Base-by-base conservation (phyloP, 2,113 vertebrate genomes). In the Boleophthalmus pectinirostris region DNA sequence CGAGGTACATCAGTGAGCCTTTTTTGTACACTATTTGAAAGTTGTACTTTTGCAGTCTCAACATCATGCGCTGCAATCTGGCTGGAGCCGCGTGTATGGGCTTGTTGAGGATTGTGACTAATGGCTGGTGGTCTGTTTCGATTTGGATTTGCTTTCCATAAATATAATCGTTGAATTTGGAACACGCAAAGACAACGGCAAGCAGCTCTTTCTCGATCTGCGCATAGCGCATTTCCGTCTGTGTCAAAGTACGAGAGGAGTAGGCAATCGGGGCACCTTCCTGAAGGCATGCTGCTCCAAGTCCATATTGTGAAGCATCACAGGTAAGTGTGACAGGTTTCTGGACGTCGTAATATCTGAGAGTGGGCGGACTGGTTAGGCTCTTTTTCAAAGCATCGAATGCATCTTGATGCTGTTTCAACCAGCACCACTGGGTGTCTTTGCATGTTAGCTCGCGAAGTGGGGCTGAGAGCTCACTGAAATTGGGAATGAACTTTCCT, bases 381-480 rank as follows among this genome's bases (percentile, higher is more conserved):
- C 56, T n/a, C n/a, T n/a, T n/a, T n/a, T n/a, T n/a, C n/a, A n/a
- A 58, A 25, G 56, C 24, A 2, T 58, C 13, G 56, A 58, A 23
- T 2, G 66, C 73, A 2, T 63, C 3, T 1, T 76, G 68, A 7
- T 76, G 74, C 15, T 70, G 74, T 3, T 15, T n/a, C 2, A 53
- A 35, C 67, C 73, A 69, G 23, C 45, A 70, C 73, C 57, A 75
- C 3, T 25, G 24, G 13, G 45, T 61, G 21, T 71, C 66, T 10
- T 69, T 68, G 18, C 60, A 54, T 0, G 38, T 60, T 0, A 74
- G 54, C 20, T 74, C 15, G 10, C 25, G 63, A 10, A 69, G 57
- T 7, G 73, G 66, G 14, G 38, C 38, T 29, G 29, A 29, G 4
- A 29, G 29, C 8, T 58, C 23, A 13, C 66, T 75, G 14, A 45